Evolutionary conservation across 2,888 invertebrate genomes (phyloP).

Genomic region (Subacronicta megacephala): DNA sequence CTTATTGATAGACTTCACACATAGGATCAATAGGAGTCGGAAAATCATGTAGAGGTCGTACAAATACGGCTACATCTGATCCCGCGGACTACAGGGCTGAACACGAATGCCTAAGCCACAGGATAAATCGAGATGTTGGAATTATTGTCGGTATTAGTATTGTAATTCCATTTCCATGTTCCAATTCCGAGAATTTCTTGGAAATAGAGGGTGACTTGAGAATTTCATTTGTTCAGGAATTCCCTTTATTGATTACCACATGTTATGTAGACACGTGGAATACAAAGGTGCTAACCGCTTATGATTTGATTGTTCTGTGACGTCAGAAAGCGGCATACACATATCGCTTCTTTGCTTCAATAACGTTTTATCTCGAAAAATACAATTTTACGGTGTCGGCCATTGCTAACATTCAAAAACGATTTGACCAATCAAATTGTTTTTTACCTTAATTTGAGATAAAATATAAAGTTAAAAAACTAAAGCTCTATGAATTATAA

Average conservation of each 20-base stretch:
- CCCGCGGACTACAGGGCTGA: neutral
- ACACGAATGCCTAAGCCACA: neutral
- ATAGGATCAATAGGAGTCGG: neutral
- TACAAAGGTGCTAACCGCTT: too few species aligned
- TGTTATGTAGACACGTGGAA: neutral
- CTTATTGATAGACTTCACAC: too few species aligned
- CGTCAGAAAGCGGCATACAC: too few species aligned
- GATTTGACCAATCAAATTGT: too few species aligned
- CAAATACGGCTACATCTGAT: neutral
- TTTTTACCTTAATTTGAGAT: too few species aligned
- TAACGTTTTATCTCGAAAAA: too few species aligned
- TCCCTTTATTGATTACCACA: constrained; percentile 1
- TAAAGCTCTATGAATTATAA: too few species aligned
- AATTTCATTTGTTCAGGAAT: constrained; percentile 15
- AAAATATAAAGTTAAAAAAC: too few species aligned
- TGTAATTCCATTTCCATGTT: neutral
- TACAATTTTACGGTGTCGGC: too few species aligned
- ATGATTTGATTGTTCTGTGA: too few species aligned
- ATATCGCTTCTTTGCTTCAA: too few species aligned
- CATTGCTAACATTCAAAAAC: too few species aligned
- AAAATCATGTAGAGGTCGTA: neutral
- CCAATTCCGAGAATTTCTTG: neutral
- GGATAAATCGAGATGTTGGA: neutral
- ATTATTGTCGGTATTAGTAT: neutral
- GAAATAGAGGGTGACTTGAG: constrained; percentile 4